Conservation (phyloP, 2,797 vertebrate genomes). For the Cheracebus regulus region DNA sequence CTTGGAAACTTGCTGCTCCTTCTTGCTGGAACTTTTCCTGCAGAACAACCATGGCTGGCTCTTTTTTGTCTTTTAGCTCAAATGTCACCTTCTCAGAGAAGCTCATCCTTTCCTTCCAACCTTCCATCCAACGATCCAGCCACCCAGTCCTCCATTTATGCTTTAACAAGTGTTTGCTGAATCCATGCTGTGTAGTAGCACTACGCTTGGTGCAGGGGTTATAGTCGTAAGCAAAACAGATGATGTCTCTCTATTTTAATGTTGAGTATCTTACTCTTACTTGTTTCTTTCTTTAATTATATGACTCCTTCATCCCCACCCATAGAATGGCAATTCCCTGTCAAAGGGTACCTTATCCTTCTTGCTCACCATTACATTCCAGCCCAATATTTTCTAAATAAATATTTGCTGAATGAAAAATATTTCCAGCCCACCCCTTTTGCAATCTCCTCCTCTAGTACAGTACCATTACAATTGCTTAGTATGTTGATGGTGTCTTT, state of each 20-base stretch:
- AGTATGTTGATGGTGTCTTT: constrained; percentile 66
- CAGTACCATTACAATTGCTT: constrained; percentile 75
- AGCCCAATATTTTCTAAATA: background rate
- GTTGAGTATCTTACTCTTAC: background rate
- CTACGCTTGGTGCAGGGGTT: background rate
- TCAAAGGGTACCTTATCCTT: background rate
- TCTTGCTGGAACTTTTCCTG: background rate
- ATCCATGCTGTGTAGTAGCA: background rate
- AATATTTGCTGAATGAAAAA: constrained; percentile 50
- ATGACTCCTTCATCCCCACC: background rate
- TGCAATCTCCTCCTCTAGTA: constrained; percentile 13
- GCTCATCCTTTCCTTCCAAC: background rate
- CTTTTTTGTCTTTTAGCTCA: constrained; percentile 21
- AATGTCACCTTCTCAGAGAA: constrained; percentile 29
- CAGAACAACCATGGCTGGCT: background rate
- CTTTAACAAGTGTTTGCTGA: background rate
- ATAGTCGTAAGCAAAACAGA: background rate
- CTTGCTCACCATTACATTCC: background rate
- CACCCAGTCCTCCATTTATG: background rate
- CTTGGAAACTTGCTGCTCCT: background rate
- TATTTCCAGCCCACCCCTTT: constrained; percentile 73
- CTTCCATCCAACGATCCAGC: background rate
- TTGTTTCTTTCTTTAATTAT: background rate
- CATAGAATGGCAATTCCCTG: background rate
- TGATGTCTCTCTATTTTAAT: background rate